Evolutionary conservation across 2,888 invertebrate species (phyloP), one percentile per base, ranked within the genome.

Genomic region (Rhamphomyia laevipes): DNA sequence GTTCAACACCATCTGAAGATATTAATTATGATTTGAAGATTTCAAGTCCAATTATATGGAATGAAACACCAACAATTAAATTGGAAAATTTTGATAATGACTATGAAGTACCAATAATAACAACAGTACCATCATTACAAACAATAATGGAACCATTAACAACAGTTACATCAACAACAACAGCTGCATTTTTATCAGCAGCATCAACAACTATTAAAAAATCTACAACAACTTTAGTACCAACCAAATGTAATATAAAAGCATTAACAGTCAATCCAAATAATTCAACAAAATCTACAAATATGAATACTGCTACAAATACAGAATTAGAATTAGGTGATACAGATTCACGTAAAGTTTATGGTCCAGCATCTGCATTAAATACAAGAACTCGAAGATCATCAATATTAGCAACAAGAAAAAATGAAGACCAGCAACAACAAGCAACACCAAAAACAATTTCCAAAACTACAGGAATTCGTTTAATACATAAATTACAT

Each of bases 1-100:
- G 21, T 6, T 35, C 35, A 15, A 18, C 44, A 35, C 33, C 43
- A 30, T 48, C 51, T 50, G 46, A 46, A 41, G 54, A 55, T 18
- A 66, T 61, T 43, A 68, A 66, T 52, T 70, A 69, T 51, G 69
- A 70, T 57, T 53, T 69, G 30, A 70, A 70, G 53, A 53, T 70
- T 47, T 68, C 68, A 30, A 70, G 70, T 51, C 70, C 70, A 3
- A 56, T 69, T 56, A 70, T 70, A 15, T 70, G 70, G 70, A 5
- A 67, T 67, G 1, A 67, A 27, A 9, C 23, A 27, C 23, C 23
- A 27, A 27, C 68, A 53, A 65, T 67, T 43, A 67, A 68, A 16
- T 61, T 62, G 18, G 65, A 62, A 48, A 48, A 61, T 7, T 61
- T 63, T 55, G 67, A 66, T 30, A 58, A 59, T 33, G 57, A 55